These are phyloP conservation scores for Gasterosteus aculeatus DNA, from an alignment of 2,113 vertebrate genomes.

Conservation along the genomic window DNA sequence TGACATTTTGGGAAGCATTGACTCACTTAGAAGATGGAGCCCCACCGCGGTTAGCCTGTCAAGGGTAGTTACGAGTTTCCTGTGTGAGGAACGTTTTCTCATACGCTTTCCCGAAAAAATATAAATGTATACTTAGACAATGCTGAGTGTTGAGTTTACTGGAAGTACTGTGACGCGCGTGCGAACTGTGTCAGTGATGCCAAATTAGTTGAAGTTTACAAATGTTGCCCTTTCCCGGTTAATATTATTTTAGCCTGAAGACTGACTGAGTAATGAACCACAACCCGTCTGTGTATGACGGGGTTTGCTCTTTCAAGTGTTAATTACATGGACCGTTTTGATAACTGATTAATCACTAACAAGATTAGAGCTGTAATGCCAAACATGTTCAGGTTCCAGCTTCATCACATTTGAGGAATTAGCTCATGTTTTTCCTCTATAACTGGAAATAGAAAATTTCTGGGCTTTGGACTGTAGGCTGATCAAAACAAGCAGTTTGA, in stretches of 20 bases:
- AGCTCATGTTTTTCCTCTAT: neutral
- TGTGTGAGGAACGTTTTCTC: neutral
- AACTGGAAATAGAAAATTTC: neutral
- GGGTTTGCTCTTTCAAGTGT: neutral
- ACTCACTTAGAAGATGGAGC: conserved; percentile 5
- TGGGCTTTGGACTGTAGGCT: neutral
- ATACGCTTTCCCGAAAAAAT: neutral
- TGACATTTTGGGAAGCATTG: neutral
- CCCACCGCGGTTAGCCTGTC: neutral
- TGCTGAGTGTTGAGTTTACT: neutral
- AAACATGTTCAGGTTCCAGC: neutral
- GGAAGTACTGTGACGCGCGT: neutral
- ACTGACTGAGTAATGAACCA: neutral
- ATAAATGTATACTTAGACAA: neutral
- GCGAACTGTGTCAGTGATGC: neutral
- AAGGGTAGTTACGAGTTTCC: neutral
- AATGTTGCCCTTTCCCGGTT: conserved; percentile 17
- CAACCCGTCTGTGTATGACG: no score
- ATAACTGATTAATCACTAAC: neutral
- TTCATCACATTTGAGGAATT: neutral
- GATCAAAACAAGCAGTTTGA: neutral
- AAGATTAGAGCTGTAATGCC: neutral
- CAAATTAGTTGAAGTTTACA: conserved; percentile 5
- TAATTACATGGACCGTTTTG: neutral
- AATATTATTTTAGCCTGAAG: neutral